Conservation (phyloP, 2,113 vertebrate genomes). For the Dendropsophus ebraccatus region DNA sequence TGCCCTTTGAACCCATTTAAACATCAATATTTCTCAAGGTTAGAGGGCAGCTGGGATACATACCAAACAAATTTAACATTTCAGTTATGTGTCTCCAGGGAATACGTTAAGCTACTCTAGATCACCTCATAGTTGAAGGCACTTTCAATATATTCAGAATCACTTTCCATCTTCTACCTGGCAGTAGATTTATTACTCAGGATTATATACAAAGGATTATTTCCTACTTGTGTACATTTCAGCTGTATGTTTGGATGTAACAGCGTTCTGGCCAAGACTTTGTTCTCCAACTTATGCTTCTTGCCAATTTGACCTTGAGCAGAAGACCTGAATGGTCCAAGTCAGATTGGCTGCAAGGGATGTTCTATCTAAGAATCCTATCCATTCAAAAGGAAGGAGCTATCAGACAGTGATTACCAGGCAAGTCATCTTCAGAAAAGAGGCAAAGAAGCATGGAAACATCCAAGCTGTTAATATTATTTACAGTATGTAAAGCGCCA, state of each 20-base stretch:
- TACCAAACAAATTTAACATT: slow-evolving; percentile 53
- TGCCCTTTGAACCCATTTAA: slow-evolving; percentile 58
- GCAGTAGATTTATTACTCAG: neutral
- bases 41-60: slow-evolving; percentile 51
- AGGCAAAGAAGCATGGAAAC: too few species aligned
- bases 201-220: neutral
- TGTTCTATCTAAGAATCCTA: too few species aligned
- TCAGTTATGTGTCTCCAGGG: slow-evolving; percentile 42
- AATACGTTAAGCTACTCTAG: slow-evolving; percentile 32
- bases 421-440: too few species aligned
- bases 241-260: neutral
- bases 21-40: slow-evolving; percentile 56
- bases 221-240: neutral
- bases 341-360: too few species aligned
- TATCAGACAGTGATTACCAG: too few species aligned
- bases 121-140: slow-evolving; percentile 10
- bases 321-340: too few species aligned
- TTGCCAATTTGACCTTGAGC: neutral
- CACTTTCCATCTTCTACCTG: slow-evolving; percentile 3
- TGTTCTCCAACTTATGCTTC: neutral
- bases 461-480: too few species aligned
- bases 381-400: too few species aligned
- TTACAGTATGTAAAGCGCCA: too few species aligned
- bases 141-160: slow-evolving; percentile 29
- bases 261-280: neutral